Base-by-base conservation (phyloP, 23 tunicate species). In the Halocynthia roretzi region DNA sequence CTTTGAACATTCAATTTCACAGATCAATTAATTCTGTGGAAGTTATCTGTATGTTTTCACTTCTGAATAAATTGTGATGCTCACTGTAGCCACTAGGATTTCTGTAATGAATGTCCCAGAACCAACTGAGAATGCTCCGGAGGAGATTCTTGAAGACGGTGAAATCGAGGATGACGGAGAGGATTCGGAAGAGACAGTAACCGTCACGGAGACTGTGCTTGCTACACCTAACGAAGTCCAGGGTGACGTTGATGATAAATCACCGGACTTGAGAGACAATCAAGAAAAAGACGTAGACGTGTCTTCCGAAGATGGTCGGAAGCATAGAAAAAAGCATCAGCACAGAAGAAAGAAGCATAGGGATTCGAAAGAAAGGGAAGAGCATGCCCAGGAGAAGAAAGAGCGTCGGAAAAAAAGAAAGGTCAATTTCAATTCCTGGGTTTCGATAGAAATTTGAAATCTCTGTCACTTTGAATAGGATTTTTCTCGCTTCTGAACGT, bases 61-160 rank as follows among this genome's bases (percentile, higher is more conserved):
- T 31, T 31, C 44, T 31, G 44, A 31, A 31, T 31, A 31, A 31
- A 31, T 31, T 31, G 44, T 31, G 44, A 31, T 31, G 44, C 44
- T 31, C 44, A 31, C 44, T 31, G 44, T 31, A 31, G 44, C 44
- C 44, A 31, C 44, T 31, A 31, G 44, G 44, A 31, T 31, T 31
- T 31, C 44, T 31, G 44, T 31, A 31, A 31, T 31, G 44, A 31
- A 31, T 31, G 44, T 31, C 44, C 44, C 44, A 31, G 44, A 31
- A 31, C 44, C 4, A 31, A 31, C 44, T 31, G 44, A 31, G 44
- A 31, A 31, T 10, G 10, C 56, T 56, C 76, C 76, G 1, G 95
- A 87, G 21, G 95, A 89, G 75, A 79, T 89, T 21, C 69, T 89
- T 2, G 96, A 89, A 61, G 96, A 89, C 80, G 96, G 96, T 12